These are phyloP conservation scores for Malurus leucopterus DNA, from an alignment of 2,797 vertebrate genomes.

Conservation along the genomic window DNA sequence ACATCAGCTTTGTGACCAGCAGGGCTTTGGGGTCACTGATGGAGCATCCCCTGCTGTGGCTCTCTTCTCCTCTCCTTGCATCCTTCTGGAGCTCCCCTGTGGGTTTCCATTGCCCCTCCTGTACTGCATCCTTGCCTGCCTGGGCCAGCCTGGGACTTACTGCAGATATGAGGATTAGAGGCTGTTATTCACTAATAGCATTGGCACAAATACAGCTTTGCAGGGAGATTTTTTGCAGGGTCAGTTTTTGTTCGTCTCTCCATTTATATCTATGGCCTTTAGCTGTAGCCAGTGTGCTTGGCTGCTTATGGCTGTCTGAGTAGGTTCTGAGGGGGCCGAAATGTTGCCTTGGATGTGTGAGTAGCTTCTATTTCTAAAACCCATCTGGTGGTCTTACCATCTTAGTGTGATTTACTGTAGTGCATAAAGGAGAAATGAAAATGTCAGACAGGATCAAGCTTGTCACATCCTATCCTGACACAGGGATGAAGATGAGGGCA, in stretches of 20 bases:
- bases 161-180: not conserved
- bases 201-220: not conserved
- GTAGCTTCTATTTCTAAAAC: not conserved
- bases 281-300: not conserved
- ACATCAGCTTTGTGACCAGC: not conserved
- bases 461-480: not conserved
- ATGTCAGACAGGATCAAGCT: not conserved
- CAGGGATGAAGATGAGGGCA: accelerated
- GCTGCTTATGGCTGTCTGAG: accelerated
- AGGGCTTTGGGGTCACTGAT: not conserved
- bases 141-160: not conserved
- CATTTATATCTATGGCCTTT: not conserved
- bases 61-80: not conserved
- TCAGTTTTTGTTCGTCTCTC: accelerated
- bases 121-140: not conserved
- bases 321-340: not conserved
- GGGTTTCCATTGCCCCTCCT: not conserved
- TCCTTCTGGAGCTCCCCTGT: not conserved
- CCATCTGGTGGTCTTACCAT: not conserved
- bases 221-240: not conserved
- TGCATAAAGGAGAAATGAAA: not conserved
- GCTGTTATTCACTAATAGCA: not conserved
- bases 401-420: not conserved
- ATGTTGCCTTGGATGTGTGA: not conserved
- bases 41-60: not conserved